Percentiles rank a stretch among this genome's conserved stretches.
phyloP scores from a whole-genome alignment of 2,797 vertebrate genomes.

The Coccyzus lansbergi region DNA sequence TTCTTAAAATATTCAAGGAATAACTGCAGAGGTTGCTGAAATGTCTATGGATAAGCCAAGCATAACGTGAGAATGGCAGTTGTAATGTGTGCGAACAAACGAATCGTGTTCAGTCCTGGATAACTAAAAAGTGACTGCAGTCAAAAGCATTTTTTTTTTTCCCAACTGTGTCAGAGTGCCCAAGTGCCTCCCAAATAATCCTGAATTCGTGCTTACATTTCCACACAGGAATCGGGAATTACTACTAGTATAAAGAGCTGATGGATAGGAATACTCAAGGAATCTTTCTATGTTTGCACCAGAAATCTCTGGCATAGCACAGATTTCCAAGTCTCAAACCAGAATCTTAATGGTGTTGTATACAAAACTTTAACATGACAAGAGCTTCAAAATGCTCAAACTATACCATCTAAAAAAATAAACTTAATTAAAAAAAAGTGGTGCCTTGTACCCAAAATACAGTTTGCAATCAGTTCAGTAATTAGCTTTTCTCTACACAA shows the following conservation, averaged over 20 bases:
- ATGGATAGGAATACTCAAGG: not conserved
- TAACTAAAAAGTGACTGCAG: not conserved
- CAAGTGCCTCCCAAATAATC: not conserved
- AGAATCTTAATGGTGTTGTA: not conserved
- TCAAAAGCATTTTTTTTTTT: not conserved
- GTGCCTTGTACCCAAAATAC: not conserved
- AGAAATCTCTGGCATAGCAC: not conserved
- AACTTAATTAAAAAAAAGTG: not conserved
- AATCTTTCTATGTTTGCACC: not conserved
- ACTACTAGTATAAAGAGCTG: not conserved
- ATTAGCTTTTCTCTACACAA: slow-evolving; percentile 8
- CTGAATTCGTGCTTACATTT: not conserved
- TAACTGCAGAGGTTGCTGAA: not conserved
- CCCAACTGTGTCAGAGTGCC: not conserved
- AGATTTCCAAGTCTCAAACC: not conserved
- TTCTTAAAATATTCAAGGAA: not conserved
- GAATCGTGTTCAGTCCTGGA: not conserved
- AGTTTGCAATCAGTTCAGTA: not conserved
- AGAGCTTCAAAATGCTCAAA: slow-evolving; percentile 10
- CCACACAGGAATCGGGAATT: not conserved
- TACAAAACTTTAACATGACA: not conserved
- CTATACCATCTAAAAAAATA: slow-evolving; percentile 3
- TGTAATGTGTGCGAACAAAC: not conserved
- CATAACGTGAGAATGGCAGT: not conserved
- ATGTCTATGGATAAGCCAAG: not conserved